Evolutionary conservation across 1,140 invertebrate species (phyloP), one percentile per base, ranked within the genome.

Genomic region (Ostrea edulis): DNA sequence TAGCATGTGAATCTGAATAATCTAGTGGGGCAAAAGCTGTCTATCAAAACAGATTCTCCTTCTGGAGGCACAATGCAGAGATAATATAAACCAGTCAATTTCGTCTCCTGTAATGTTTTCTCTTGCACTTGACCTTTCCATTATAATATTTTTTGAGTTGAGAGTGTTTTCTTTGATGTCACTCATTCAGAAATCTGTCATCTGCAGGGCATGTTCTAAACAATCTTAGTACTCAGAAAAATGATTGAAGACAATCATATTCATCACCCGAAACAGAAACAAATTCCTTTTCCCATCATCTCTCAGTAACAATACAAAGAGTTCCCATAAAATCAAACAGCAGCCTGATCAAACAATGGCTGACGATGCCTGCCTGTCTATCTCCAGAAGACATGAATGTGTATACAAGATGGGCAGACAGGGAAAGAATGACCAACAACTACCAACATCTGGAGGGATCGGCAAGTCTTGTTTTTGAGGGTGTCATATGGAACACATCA

Each of bases 401-500:
- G 68, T 77, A 77, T 77, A 77, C 68, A 77, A 77, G 68, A 77
- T 25, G 22, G 29, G 14, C 68, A 71, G 68, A 71, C 68, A 71
- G 14, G 17, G 25, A 9, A 77, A 25, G 29, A 77, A 77, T 77
- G 68, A 77, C 68, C 68, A 77, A 29, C 68, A 77, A 12, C 29
- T 77, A 77, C 68, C 68, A 77, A 29, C 68, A 77, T 77, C 29
- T 77, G 68, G 25, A 0, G 11, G 2, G 25, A 14, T 17, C 12
- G 58, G 68, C 25, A 25, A 77, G 68, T 14, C 12, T 12, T 29
- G 68, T 25, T 22, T 77, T 77, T 35, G 68, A 77, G 68, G 55
- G 68, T 77, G 68, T 77, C 68, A 77, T 77, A 77, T 77, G 68
- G 68, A 77, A 77, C 22, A 35, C 68, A 77, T 77, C 29, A 77